Percentiles rank a stretch among this genome's conserved stretches.
These are phyloP conservation scores for Pachyramphus minor DNA, from an alignment of 2,113 vertebrate genomes.

Conservation along the genomic window DNA sequence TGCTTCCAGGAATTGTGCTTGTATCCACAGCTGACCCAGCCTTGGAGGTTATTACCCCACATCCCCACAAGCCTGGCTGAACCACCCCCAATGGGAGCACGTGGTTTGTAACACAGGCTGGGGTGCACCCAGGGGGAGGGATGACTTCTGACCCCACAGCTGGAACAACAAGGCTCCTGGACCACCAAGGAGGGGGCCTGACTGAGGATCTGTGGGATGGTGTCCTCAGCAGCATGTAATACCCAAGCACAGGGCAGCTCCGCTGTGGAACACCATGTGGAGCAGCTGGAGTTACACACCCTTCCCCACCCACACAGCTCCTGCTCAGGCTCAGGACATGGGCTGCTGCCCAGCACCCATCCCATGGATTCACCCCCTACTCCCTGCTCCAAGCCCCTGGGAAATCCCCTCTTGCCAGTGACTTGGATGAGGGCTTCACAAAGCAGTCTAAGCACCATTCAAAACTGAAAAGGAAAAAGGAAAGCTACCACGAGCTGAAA, in stretches of 20 bases:
- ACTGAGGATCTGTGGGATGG: not conserved
- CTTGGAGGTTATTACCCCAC: not conserved
- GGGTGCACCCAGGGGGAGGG: not conserved
- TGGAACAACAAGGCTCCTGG: not conserved
- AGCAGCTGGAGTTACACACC: not conserved
- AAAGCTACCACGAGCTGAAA: not conserved
- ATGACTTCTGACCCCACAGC: not conserved
- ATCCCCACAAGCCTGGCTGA: not conserved
- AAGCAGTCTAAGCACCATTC: not conserved
- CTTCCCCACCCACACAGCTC: not conserved
- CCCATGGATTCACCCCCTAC: not conserved
- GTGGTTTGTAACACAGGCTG: fast-evolving
- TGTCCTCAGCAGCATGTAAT: not conserved
- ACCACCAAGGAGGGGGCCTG: not conserved
- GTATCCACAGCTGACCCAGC: not conserved
- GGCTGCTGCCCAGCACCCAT: not conserved
- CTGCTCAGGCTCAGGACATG: fast-evolving
- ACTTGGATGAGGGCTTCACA: not conserved
- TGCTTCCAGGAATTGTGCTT: not conserved
- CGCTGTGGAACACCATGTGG: not conserved
- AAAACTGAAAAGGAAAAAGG: fast-evolving
- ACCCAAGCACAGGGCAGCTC: not conserved
- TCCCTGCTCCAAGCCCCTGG: not conserved
- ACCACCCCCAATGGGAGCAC: fast-evolving
- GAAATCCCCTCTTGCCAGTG: not conserved